Evolutionary conservation across 2,888 invertebrate species (phyloP).

Genomic region (Bembecia ichneumoniformis): DNA sequence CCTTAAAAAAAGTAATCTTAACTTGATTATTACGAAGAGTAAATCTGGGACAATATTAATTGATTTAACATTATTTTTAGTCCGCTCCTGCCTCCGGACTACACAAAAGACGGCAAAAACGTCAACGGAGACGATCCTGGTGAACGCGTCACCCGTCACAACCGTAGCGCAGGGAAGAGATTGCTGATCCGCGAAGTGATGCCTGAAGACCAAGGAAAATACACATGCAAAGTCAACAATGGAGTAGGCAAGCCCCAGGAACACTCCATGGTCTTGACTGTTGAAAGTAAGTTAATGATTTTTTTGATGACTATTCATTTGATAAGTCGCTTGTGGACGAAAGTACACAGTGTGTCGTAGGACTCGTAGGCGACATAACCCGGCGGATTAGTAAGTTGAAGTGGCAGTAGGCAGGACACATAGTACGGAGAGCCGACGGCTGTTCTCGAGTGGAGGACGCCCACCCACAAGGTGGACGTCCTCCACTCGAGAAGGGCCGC

Average conservation of each 20-base stretch:
- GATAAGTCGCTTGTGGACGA: too few relatives aligned
- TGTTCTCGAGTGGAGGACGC: too few relatives aligned
- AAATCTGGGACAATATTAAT: not conserved
- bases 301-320: too few relatives aligned
- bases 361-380: too few relatives aligned
- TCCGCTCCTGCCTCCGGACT: constrained; percentile 42
- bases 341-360: too few relatives aligned
- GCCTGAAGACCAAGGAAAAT: constrained; percentile 38
- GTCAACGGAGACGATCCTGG: constrained; percentile 24
- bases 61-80: constrained; percentile 18
- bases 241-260: constrained; percentile 33
- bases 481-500: too few relatives aligned
- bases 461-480: too few relatives aligned
- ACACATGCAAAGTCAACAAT: constrained; percentile 44
- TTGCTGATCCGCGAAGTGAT: constrained; percentile 44
- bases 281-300: constrained; percentile 51
- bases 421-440: too few relatives aligned
- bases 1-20: too few relatives aligned
- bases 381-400: too few relatives aligned
- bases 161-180: constrained; percentile 46
- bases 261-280: constrained; percentile 37
- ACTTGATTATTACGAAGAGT: too few relatives aligned
- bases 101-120: constrained; percentile 45
- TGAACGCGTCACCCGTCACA: constrained; percentile 46
- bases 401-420: too few relatives aligned